Conservation (phyloP, 92 coral and sea anemone species). For the Palythoa grandiflora region DNA sequence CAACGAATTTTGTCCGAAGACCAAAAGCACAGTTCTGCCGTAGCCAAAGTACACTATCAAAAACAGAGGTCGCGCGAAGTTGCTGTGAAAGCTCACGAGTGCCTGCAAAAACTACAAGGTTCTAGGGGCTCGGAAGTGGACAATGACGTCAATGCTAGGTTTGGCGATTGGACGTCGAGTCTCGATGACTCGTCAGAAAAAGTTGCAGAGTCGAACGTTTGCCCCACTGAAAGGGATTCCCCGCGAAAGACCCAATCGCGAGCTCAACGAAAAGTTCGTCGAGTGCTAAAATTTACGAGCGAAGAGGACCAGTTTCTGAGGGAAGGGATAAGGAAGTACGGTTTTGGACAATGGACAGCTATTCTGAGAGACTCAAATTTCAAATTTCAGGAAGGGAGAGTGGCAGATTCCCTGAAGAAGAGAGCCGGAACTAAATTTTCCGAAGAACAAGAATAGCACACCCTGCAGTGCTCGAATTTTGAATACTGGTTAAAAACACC, state of each 20-base stretch:
- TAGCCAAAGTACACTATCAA: conserved; percentile 61
- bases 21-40: conserved; percentile 66
- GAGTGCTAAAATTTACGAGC: too few relatives aligned
- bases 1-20: conserved; percentile 49
- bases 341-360: conserved; percentile 58
- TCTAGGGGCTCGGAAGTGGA: too few relatives aligned
- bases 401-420: conserved; percentile 43
- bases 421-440: conserved; percentile 34
- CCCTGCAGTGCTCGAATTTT: conserved; percentile 19
- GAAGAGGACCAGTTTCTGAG: too few relatives aligned
- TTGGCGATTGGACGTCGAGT: too few relatives aligned
- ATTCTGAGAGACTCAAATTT: conserved; percentile 45
- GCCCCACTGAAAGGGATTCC: too few relatives aligned
- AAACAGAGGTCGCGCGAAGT: conserved; percentile 51
- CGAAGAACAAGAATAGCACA: conserved; percentile 44
- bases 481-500: background rate
- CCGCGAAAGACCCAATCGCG: too few relatives aligned
- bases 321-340: too few relatives aligned
- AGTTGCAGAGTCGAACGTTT: too few relatives aligned
- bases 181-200: too few relatives aligned
- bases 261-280: too few relatives aligned
- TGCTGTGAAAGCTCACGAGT: conserved; percentile 53
- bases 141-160: too few relatives aligned
- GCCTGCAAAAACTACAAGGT: conserved; percentile 55
- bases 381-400: conserved; percentile 41